These are phyloP conservation scores for Minunthozetes semirufus DNA, from an alignment of 2,888 invertebrate species.

Conservation along the genomic window DNA sequence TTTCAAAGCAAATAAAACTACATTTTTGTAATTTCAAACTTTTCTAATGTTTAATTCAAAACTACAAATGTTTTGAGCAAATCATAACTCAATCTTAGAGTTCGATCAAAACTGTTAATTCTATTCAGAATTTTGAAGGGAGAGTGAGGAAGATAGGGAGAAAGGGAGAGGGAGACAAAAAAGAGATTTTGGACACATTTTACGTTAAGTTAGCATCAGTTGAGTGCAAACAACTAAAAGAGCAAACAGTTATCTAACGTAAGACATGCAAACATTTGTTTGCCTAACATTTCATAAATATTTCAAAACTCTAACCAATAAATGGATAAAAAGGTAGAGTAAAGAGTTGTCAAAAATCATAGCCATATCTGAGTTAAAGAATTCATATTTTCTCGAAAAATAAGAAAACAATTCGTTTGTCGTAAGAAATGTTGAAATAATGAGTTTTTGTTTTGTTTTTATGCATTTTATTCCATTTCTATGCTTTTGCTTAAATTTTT, in stretches of 20 bases:
- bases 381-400: background rate
- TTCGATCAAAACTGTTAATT: background rate
- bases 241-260: background rate
- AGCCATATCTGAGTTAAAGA: background rate
- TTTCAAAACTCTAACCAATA: constrained; percentile 17
- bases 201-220: background rate
- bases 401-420: background rate
- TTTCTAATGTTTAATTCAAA: background rate
- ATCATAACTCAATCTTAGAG: background rate
- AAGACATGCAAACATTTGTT: background rate
- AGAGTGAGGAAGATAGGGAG: background rate
- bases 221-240: background rate
- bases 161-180: background rate
- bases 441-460: background rate
- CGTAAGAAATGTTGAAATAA: background rate
- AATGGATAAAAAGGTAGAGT: background rate
- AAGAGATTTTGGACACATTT: background rate
- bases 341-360: constrained; percentile 12
- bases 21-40: background rate
- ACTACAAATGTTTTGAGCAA: background rate
- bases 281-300: background rate
- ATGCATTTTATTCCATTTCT: background rate
- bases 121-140: background rate
- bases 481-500: background rate
- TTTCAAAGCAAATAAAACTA: background rate